These are phyloP conservation scores for Paedocypris micromegethes DNA, from an alignment of 2,797 vertebrate genomes.

Conservation along the genomic window DNA sequence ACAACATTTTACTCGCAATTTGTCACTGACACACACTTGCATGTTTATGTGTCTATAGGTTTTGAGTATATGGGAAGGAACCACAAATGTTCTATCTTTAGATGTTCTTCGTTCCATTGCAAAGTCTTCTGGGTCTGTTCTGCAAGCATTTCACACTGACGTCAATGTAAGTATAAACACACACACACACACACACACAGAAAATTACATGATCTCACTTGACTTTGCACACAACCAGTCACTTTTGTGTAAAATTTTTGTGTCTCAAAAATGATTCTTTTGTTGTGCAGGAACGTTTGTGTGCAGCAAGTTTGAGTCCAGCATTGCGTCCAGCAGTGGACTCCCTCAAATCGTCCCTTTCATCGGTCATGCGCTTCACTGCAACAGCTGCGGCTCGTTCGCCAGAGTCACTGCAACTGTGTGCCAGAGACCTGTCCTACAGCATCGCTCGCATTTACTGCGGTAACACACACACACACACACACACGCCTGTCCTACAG, in stretches of 20 bases:
- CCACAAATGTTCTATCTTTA: slow-evolving; percentile 76
- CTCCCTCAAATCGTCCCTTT: slow-evolving; percentile 45
- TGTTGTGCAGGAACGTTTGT: slow-evolving; percentile 63
- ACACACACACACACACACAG: background rate
- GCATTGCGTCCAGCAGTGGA: slow-evolving; percentile 55
- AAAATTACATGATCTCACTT: background rate
- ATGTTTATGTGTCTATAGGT: slow-evolving; percentile 58
- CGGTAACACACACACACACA: slow-evolving; percentile 58
- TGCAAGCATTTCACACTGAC: slow-evolving; percentile 65
- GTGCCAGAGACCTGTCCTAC: slow-evolving; percentile 77
- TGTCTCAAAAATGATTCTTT: background rate
- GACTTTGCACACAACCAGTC: background rate
- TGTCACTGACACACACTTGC: background rate
- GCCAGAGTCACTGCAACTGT: slow-evolving; percentile 61
- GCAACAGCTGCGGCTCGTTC: slow-evolving; percentile 43
- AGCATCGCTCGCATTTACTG: slow-evolving; percentile 73
- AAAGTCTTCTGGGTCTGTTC: slow-evolving; percentile 68
- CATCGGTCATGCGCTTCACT: slow-evolving; percentile 60
- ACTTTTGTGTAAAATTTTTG: background rate
- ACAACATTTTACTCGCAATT: background rate
- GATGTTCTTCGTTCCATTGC: slow-evolving; percentile 71
- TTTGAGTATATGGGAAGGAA: slow-evolving; percentile 84
- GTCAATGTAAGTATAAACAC: slow-evolving; percentile 62
- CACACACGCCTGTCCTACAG: no score
- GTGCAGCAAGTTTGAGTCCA: slow-evolving; percentile 40